Evolutionary conservation across 2,113 vertebrate genomes (phyloP), one percentile per base, ranked within the genome.

Genomic region (Grus americana): DNA sequence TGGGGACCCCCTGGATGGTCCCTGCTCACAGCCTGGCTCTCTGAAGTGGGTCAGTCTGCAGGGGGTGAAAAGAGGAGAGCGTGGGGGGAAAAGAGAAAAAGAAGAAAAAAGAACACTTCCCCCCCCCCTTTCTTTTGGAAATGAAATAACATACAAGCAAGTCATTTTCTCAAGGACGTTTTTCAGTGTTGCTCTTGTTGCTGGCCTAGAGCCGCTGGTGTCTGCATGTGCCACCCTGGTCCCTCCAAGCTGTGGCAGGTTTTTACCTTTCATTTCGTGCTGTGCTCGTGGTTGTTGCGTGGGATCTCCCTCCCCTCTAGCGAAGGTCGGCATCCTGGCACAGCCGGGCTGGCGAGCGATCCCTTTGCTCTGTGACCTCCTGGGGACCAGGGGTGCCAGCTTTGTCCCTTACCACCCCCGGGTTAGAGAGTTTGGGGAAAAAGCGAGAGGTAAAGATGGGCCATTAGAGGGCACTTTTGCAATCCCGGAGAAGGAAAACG

Each of bases 401-500:
- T 36, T 30, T 50, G 47, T 75, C 32, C 78, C 6, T 1, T 29
- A 57, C 18, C 29, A 6, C 23, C 1, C 6, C 57, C 36, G 0
- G 27, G 19, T 61, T 50, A n/a, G 67, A 88, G 50, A 88, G 50
- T 52, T 44, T 71, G 79, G 79, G 42, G 74, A 55, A 87, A 38
- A 81, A 93, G 86, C 3, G 40, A 92, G 68, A 88, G 63, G 83
- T 86, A 79, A 84, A 74, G 75, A 78, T 44, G 95, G 58, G 76
- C 97, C 95, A 66, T 98, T 97, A 97, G 97, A 98, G 97, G 97
- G 97, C 97, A 98, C 97, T 97, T 98, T 92, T 92, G 96, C 92
- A 96, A 97, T 93, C 97, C 95, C 23, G 84, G 91, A 96, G 84
- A 97, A 94, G 73, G 88, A 89, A 95, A 93, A 19, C 16, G 24